Conservation (phyloP, 2,888 invertebrate species). For the Artemia sp. region DNA sequence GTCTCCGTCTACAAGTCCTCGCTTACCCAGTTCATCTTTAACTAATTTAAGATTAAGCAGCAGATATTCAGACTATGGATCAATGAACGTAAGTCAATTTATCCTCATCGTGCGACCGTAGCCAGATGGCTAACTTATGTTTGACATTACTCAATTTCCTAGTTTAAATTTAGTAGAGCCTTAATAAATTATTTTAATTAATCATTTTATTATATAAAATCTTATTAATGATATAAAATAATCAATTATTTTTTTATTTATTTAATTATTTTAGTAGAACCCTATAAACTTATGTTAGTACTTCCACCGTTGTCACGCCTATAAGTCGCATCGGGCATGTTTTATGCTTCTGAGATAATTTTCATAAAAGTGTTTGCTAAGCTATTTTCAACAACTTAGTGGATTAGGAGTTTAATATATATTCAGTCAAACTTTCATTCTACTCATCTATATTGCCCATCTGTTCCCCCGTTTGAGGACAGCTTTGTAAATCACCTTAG, state of each 20-base stretch:
- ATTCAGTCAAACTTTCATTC: too few species aligned
- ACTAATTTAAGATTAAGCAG: conserved; percentile 5
- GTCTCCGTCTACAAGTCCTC: conserved; percentile 8
- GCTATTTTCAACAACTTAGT: too few species aligned
- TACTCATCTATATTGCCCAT: too few species aligned
- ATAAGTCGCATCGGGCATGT: background rate
- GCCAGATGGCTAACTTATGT: too few species aligned
- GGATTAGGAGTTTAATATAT: too few species aligned
- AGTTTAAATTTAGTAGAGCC: too few species aligned
- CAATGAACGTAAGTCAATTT: conserved; percentile 4
- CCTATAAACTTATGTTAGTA: background rate
- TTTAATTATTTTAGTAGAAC: background rate
- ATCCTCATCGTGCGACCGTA: too few species aligned
- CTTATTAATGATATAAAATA: background rate
- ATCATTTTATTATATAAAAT: too few species aligned
- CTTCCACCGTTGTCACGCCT: background rate
- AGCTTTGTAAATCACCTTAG: too few species aligned
- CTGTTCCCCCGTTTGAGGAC: too few species aligned
- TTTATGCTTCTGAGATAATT: background rate
- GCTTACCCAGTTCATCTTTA: background rate
- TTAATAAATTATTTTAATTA: too few species aligned
- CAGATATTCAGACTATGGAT: conserved; percentile 10
- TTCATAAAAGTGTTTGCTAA: background rate
- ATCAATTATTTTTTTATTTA: background rate
- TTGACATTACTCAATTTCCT: too few species aligned